These are phyloP conservation scores for Dryadula phaetusa DNA, from an alignment of 2,888 invertebrate genomes.

Conservation along the genomic window DNA sequence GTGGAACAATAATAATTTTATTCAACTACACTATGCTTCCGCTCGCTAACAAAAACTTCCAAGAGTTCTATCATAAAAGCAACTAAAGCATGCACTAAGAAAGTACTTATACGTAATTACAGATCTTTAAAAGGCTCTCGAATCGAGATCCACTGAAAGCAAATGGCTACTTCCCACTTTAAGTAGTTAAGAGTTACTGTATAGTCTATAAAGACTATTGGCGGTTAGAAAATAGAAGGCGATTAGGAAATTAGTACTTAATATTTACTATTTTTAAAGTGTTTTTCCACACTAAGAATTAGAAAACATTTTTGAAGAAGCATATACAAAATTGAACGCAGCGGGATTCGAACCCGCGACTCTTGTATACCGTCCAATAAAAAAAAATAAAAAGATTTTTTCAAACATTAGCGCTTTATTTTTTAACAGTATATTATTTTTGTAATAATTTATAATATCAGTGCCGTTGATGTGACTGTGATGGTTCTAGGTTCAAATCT, in stretches of 20 bases:
- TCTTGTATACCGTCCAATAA: too few relatives aligned
- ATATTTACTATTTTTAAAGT: neutral
- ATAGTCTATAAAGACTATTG: slow-evolving; percentile 27
- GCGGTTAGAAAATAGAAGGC: slow-evolving; percentile 23
- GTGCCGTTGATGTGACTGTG: too few relatives aligned
- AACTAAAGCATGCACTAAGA: slow-evolving; percentile 20
- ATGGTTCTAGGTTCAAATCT: too few relatives aligned
- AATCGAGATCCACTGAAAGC: slow-evolving; percentile 39
- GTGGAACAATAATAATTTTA: slow-evolving; percentile 1
- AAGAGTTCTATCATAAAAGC: slow-evolving; percentile 21
- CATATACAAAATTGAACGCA: too few relatives aligned
- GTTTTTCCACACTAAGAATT: too few relatives aligned
- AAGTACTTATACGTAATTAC: slow-evolving; percentile 39
- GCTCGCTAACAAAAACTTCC: neutral
- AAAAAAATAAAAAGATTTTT: too few relatives aligned
- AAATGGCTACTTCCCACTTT: slow-evolving; percentile 38
- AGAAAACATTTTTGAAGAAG: too few relatives aligned
- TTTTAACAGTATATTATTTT: too few relatives aligned
- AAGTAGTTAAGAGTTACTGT: slow-evolving; percentile 41
- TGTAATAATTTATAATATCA: too few relatives aligned
- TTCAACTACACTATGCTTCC: neutral
- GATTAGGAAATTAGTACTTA: neutral
- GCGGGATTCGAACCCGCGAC: too few relatives aligned
- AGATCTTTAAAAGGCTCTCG: slow-evolving; percentile 39
- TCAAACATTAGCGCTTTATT: too few relatives aligned